These are phyloP conservation scores for Dendrocincla tyrannina DNA, from an alignment of 2,797 vertebrate genomes.

Conservation along the genomic window DNA sequence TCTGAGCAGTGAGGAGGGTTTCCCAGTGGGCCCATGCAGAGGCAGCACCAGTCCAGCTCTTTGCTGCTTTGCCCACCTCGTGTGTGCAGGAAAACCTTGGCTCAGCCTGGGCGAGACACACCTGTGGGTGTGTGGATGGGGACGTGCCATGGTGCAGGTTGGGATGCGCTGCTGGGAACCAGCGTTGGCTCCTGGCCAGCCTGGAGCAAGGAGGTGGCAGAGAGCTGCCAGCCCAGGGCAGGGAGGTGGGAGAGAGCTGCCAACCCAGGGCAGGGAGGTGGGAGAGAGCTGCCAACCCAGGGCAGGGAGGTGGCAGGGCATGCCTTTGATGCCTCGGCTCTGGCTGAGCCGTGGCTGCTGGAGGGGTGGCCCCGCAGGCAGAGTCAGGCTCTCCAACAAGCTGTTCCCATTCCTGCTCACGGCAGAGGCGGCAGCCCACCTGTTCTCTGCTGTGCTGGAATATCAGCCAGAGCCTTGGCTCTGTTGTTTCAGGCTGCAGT, in stretches of 20 bases:
- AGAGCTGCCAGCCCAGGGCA: background rate
- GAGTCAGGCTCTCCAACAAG: background rate
- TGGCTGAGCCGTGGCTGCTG: background rate
- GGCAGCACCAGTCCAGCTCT: background rate
- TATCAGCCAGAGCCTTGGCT: background rate
- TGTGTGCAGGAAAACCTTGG: background rate
- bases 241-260: background rate
- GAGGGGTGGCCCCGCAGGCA: background rate
- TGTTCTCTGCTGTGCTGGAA: background rate
- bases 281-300: too few species aligned
- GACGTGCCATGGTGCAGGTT: background rate
- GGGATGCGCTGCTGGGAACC: background rate
- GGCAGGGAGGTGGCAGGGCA: background rate
- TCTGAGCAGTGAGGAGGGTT: background rate
- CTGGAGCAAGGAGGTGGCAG: background rate
- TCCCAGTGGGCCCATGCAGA: background rate
- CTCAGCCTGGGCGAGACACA: background rate
- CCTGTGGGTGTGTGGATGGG: background rate
- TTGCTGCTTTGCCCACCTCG: background rate
- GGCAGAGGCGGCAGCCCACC: background rate
- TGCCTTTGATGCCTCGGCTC: background rate
- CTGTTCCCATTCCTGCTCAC: background rate
- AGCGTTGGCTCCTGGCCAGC: background rate
- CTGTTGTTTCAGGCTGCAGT: background rate
- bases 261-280: too few species aligned